Percentiles rank a stretch among this genome's conserved stretches.
Evolutionary conservation across 2,113 vertebrate species (phyloP).

Genomic region (Peucedramus taeniatus): DNA sequence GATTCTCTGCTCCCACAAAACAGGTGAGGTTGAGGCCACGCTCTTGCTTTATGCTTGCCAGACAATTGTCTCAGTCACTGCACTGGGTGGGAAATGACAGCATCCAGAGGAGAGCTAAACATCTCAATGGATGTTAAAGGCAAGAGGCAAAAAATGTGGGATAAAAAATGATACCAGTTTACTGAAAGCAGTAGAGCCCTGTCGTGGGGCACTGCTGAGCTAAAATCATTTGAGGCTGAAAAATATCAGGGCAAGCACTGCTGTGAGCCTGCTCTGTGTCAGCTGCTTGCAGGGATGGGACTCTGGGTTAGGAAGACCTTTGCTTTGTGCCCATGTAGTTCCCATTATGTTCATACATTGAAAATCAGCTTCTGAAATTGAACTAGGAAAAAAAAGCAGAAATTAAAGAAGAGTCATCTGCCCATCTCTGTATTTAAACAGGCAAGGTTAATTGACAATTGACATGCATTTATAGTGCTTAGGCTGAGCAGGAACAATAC

Average conservation of each 20-base stretch:
- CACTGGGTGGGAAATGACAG: neutral
- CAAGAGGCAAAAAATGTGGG: neutral
- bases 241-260: neutral
- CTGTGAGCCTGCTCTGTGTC: neutral
- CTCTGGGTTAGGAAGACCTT: neutral
- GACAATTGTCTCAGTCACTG: neutral
- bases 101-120: neutral
- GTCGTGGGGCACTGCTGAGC: neutral
- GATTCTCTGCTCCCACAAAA: neutral
- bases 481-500: constrained; percentile 28
- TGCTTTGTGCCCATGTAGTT: neutral
- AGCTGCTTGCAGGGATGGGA: neutral
- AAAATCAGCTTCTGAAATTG: constrained; percentile 30
- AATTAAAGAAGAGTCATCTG: constrained; percentile 48
- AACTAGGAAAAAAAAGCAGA: neutral
- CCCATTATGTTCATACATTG: neutral
- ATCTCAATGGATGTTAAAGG: neutral
- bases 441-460: constrained; percentile 62
- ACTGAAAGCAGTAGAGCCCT: neutral
- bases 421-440: constrained; percentile 54
- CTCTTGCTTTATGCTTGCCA: neutral
- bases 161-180: neutral
- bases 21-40: neutral
- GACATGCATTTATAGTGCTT: constrained; percentile 43
- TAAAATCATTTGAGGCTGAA: neutral